Base-by-base conservation (phyloP, 2,888 invertebrate species). In the Drosophila melanosoma region DNA sequence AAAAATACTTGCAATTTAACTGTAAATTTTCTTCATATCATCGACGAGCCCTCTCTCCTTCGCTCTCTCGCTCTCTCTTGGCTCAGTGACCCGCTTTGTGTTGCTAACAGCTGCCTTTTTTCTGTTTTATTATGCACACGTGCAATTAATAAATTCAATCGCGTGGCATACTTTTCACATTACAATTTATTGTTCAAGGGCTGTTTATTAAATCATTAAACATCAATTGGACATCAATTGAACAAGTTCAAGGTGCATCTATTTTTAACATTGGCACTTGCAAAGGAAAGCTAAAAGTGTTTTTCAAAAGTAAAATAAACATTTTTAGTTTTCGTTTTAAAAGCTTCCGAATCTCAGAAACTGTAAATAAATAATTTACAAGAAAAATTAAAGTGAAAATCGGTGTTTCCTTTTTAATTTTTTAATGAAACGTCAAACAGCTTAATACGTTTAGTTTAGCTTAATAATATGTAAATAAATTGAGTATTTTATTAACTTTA, bases 211-310 rank as follows among this genome's bases (percentile, higher is more conserved):
- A n/a, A 3, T 17, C 29, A 35, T 40, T 48, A 26, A 38, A 17
- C 36, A 33, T 33, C 35, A 61, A 61, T 69, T 53, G 26, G 45
- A 56, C 26, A 42, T 17, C 6, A 38, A 12, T 20, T 26, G 1
- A 20, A 15, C 33, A 51, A 36, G 63, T 68, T 70, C 64, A 77
- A 76, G 59, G 59, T 57, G 32, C 33, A 35, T 58, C 2, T 32
- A 45, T 40, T 61, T 52, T 10, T 5, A 33, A 40, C 1, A 33
- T 53, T 23, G 23, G 17, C 58, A 49, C 58, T n/a, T 5, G 2
- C 0, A 3, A 11, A 7, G 10, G 26, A 29, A 36, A 36, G 7
- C 23, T 15, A 8, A 11, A 3, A 42, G 20, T 3, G 20, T 6
- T 42, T 42, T 20, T 42, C 20, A 42, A 42, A 12, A 20, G 12